Conservation (phyloP, 2,797 vertebrate species). For the Hemibagrus guttatus region DNA sequence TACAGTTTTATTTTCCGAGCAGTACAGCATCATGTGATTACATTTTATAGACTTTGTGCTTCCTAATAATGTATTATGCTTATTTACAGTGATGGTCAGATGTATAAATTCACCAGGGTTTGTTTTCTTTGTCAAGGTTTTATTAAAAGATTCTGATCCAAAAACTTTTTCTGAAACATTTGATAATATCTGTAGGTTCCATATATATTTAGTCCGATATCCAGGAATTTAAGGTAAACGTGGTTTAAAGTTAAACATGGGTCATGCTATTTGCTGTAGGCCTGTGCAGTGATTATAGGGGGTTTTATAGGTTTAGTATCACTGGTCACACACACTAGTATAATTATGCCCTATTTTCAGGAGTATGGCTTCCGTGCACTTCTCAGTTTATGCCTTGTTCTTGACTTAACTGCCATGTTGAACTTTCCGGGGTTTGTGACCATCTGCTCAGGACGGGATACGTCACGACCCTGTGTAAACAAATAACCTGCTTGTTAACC, state of each 20-base stretch:
- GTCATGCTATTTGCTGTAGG: conserved; percentile 53
- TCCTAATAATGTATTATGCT: neutral
- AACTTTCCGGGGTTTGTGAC: conserved; percentile 55
- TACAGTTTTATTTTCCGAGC: neutral
- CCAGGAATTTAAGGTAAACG: conserved; percentile 39
- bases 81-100: neutral
- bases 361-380: conserved; percentile 36
- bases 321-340: conserved; percentile 44
- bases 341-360: conserved; percentile 49
- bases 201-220: conserved; percentile 43
- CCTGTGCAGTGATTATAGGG: conserved; percentile 48
- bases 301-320: conserved; percentile 37
- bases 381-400: conserved; percentile 51
- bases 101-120: neutral
- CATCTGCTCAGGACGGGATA: conserved; percentile 55
- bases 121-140: neutral
- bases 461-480: conserved; percentile 49
- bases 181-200: neutral
- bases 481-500: conserved; percentile 53
- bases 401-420: conserved; percentile 53
- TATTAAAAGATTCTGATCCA: neutral
- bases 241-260: conserved; percentile 50
- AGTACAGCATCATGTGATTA: neutral
- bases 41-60: neutral
- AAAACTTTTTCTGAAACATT: conserved; percentile 22